Percentiles rank a stretch among this genome's conserved stretches.
These are phyloP conservation scores for Etheostoma cragini DNA, from an alignment of 2,113 vertebrate genomes.

Conservation along the genomic window DNA sequence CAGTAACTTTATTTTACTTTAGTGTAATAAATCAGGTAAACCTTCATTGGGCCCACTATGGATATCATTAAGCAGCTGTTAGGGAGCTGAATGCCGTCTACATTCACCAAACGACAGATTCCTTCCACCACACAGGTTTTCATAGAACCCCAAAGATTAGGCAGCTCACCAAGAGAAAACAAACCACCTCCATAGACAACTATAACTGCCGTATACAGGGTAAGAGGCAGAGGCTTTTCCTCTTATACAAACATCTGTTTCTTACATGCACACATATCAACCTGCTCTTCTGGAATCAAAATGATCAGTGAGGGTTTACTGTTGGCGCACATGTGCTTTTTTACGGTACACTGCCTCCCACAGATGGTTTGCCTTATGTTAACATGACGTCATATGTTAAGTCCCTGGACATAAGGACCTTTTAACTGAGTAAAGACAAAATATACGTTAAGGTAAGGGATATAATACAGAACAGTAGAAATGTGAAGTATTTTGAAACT, in stretches of 20 bases:
- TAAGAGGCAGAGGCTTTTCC: not conserved
- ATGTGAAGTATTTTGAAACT: not conserved
- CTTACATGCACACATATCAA: not conserved
- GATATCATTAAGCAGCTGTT: slow-evolving; percentile 34
- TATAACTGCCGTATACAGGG: not conserved
- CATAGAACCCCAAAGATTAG: not conserved
- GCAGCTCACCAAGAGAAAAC: not conserved
- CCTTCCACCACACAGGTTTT: slow-evolving; percentile 21
- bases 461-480: not conserved
- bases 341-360: not conserved
- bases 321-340: not conserved
- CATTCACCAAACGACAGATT: slow-evolving; percentile 15
- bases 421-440: not conserved
- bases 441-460: not conserved
- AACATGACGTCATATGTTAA: not conserved
- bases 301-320: not conserved
- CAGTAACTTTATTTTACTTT: not conserved
- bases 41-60: not conserved
- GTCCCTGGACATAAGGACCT: not conserved
- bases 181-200: not conserved
- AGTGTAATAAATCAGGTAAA: not conserved
- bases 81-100: not conserved
- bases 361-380: not conserved
- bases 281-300: not conserved
- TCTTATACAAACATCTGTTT: not conserved